phyloP scores from a whole-genome alignment of 2,797 vertebrate genomes.

The Chelon auratus region DNA sequence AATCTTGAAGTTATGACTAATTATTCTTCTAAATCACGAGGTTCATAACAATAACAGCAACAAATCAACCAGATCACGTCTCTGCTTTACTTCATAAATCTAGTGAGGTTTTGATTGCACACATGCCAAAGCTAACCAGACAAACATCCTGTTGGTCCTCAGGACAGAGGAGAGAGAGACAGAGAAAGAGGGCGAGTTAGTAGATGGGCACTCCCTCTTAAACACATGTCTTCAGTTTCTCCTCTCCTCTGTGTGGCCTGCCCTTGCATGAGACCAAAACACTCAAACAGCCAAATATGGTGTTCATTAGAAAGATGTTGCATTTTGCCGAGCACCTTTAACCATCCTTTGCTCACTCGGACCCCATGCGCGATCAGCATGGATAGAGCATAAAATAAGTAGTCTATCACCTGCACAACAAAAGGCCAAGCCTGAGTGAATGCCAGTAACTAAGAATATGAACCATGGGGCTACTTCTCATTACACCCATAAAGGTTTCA shows the following conservation, averaged over 20 bases:
- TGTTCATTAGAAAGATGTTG: slow-evolving; percentile 61
- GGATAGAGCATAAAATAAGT: slow-evolving; percentile 1
- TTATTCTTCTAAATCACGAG: slow-evolving; percentile 32
- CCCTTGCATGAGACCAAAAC: slow-evolving; percentile 70
- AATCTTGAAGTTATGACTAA: slow-evolving; percentile 26
- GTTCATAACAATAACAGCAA: slow-evolving; percentile 42
- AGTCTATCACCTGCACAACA: background rate
- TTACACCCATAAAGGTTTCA: background rate
- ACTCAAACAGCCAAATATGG: slow-evolving; percentile 81
- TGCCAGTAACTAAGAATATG: background rate
- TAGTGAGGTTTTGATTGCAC: slow-evolving; percentile 36
- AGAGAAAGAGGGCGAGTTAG: slow-evolving; percentile 39
- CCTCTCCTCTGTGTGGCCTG: slow-evolving; percentile 64
- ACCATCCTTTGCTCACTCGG: slow-evolving; percentile 39
- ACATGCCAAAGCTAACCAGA: slow-evolving; percentile 51
- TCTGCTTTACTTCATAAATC: slow-evolving; percentile 45
- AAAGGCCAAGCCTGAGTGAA: background rate
- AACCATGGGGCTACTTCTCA: slow-evolving; percentile 9
- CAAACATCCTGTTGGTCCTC: slow-evolving; percentile 53
- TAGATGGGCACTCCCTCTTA: slow-evolving; percentile 62
- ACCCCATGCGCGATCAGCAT: background rate
- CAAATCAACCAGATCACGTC: background rate
- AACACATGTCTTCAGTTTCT: slow-evolving; percentile 77
- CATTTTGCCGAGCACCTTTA: slow-evolving; percentile 44
- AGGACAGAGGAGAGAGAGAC: slow-evolving; percentile 34